Base-by-base conservation (phyloP, 2,113 vertebrate species). In the Salvelinus fontinalis region DNA sequence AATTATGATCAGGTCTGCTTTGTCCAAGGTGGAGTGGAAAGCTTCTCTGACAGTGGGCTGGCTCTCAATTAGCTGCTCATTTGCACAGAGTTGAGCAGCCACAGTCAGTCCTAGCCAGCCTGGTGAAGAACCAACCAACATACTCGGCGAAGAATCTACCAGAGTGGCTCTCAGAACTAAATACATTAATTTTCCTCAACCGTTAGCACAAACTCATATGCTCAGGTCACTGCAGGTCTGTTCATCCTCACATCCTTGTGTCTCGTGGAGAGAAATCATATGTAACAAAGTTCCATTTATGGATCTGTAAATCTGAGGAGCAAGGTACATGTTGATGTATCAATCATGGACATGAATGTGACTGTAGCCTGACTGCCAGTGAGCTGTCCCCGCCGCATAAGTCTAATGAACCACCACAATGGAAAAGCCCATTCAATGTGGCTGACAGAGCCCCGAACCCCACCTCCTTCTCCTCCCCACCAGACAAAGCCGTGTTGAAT, bases 351-450 rank as follows among this genome's bases (percentile, higher is more conserved):
- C 89, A 82, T 91, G 89, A 92, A 89, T 44, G 39, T 11, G 39
- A 44, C 9, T 44, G 39, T 44, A 44, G 39, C 39, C 39, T 44
- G 39, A 44, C 39, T 44, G 39, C 39, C 39, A 44, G 39, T 44
- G 86, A 90, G 54, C 16, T 57, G 54, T 57, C 54, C 18, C 54
- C 79, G 49, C 27, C 59, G 78, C 79, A 67, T 34, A 34, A 2
- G 86, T 88, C 84, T 89, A 84, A 86, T 65, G 86, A 86, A 87
- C 90, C 89, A 67, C 85, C 89, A 64, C 85, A 67, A 86, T 90
- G 90, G 89, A 92, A 91, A 89, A 73, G 83, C 76, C 85, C 83
- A 78, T 80, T 76, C 64, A 90, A 88, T 84, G 87, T 89, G 87
- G 89, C 85, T 83, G 75, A 67, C 74, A 72, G 75, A 75, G 77